Percentiles rank a stretch among this genome's conserved stretches.
phyloP scores from a whole-genome alignment of 2,888 invertebrate genomes.

The Malthinus seriepunctatus region DNA sequence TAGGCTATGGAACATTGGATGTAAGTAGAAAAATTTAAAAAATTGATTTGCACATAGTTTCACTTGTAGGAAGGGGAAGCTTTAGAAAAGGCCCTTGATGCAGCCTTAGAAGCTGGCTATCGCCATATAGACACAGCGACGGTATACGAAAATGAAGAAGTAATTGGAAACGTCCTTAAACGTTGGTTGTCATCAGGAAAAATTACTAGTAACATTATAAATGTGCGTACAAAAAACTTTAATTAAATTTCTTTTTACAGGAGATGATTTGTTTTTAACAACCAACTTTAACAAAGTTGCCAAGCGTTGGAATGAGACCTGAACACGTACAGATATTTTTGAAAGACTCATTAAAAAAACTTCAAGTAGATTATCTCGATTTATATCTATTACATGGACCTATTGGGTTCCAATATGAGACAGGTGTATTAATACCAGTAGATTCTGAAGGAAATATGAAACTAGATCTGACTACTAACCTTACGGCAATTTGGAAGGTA shows the following conservation, averaged over 20 bases:
- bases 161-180: slow-evolving; percentile 61
- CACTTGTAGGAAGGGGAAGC: slow-evolving; percentile 59
- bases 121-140: slow-evolving; percentile 71
- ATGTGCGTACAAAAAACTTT: not conserved
- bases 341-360: slow-evolving; percentile 63
- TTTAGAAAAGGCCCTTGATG: slow-evolving; percentile 62
- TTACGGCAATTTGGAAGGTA: slow-evolving; percentile 72
- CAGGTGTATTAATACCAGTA: slow-evolving; percentile 61
- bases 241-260: slow-evolving; percentile 31
- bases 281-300: slow-evolving; percentile 81
- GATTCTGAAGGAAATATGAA: slow-evolving; percentile 65
- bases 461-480: slow-evolving; percentile 62
- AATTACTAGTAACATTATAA: not conserved
- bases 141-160: slow-evolving; percentile 67
- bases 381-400: slow-evolving; percentile 77
- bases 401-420: slow-evolving; percentile 63
- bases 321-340: slow-evolving; percentile 65
- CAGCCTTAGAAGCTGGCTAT: slow-evolving; percentile 73
- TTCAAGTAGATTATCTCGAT: slow-evolving; percentile 76
- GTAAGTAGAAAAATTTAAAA: not conserved
- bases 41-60: slow-evolving; percentile 3
- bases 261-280: slow-evolving; percentile 77
- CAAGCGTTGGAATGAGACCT: slow-evolving; percentile 63
- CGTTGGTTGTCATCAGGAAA: not conserved
- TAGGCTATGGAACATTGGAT: slow-evolving; percentile 1